Conservation (phyloP, 2,888 invertebrate genomes). For the Macaria liturata region DNA sequence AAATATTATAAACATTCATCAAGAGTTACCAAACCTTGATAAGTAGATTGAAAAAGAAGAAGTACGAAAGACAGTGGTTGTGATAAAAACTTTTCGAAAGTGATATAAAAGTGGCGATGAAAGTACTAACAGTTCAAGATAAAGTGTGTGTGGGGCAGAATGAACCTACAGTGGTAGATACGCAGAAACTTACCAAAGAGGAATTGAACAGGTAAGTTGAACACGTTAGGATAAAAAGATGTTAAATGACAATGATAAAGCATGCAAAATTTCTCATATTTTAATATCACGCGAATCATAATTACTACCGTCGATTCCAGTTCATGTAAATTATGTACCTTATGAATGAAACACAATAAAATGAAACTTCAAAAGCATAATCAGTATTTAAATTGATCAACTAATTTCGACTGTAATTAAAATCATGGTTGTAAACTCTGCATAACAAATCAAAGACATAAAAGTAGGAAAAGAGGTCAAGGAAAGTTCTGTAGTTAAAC, state of each 20-base stretch:
- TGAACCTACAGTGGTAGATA: conserved; percentile 63
- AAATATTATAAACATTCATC: background rate
- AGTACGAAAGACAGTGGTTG: conserved; percentile 14
- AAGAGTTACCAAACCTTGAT: background rate
- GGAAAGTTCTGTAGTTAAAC: conserved; percentile 1
- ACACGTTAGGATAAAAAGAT: background rate
- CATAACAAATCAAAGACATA: no score
- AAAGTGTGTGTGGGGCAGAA: conserved; percentile 69
- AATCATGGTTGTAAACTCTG: no score
- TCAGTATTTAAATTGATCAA: no score
- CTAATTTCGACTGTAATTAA: no score
- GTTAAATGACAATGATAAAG: no score
- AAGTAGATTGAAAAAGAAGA: conserved; percentile 5
- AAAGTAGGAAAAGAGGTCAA: conserved; percentile 20
- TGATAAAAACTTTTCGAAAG: conserved; percentile 13
- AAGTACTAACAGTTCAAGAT: conserved; percentile 69
- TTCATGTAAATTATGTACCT: no score
- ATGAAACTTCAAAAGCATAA: no score
- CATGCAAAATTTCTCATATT: no score
- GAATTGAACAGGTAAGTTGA: conserved; percentile 68
- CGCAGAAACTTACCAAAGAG: conserved; percentile 65
- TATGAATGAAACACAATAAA: no score
- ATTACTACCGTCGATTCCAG: no score
- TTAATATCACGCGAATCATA: no score
- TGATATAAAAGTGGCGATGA: conserved; percentile 53